phyloP scores from a whole-genome alignment of 2,888 invertebrate species.

The Sinhomidia bicolor region DNA sequence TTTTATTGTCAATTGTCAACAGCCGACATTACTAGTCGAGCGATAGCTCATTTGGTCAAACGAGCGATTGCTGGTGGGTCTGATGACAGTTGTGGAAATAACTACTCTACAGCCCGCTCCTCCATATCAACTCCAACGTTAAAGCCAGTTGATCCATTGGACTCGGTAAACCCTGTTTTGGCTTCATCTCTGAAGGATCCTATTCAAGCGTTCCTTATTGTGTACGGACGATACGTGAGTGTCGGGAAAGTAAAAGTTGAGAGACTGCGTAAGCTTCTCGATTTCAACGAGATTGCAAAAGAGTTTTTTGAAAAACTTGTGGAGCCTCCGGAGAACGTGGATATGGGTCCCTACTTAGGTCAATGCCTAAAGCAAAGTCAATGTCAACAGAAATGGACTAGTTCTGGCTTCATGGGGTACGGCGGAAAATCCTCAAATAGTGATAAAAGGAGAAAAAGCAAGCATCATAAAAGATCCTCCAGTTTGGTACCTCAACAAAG shows the following conservation, averaged over 20 bases:
- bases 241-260: slow-evolving; percentile 39
- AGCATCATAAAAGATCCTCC: not conserved
- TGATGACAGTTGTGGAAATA: not conserved
- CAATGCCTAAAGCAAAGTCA: not conserved
- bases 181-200: slow-evolving; percentile 64
- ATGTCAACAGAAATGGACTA: not conserved
- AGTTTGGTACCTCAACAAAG: not conserved
- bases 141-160: slow-evolving; percentile 29
- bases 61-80: slow-evolving; percentile 15
- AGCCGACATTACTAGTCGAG: slow-evolving; percentile 52
- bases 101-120: not conserved
- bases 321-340: not conserved
- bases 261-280: slow-evolving; percentile 21
- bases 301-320: slow-evolving; percentile 43
- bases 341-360: not conserved
- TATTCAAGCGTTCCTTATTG: slow-evolving; percentile 68
- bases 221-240: slow-evolving; percentile 71
- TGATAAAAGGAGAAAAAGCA: not conserved
- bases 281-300: slow-evolving; percentile 37
- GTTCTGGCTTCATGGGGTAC: not conserved
- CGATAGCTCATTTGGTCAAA: slow-evolving; percentile 48
- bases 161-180: slow-evolving; percentile 57
- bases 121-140: not conserved
- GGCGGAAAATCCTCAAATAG: not conserved
- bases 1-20: not conserved